Base-by-base conservation (phyloP, 1,140 invertebrate genomes). In the Batillaria attramentaria region DNA sequence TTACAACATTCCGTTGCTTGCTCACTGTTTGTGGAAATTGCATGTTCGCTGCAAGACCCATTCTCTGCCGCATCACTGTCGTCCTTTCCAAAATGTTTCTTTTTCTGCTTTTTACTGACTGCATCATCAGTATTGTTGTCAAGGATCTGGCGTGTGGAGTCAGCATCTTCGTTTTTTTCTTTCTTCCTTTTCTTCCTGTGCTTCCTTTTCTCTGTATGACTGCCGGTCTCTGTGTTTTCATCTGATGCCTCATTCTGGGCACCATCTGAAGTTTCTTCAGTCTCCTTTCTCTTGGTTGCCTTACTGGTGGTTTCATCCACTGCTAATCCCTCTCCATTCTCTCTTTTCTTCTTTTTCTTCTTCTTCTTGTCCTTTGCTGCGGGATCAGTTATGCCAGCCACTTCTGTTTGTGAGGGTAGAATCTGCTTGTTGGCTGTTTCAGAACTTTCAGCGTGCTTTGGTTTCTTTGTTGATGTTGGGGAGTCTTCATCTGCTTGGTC, bases 341-440 rank as follows among this genome's bases (percentile, higher is more conserved):
- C 62, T 69, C 75, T 43, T 3, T 69, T 33, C 62, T 69, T 79
- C 62, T 3, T 69, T 33, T 69, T 70, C 54, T 72, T 72, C 42
- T 60, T 31, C n/a, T 60, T 37, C 31, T 42, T 68, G 24, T 57
- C 50, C 62, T 57, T 62, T 28, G n/a, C 41, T 46, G 73, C 37
- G 6, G 28, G 24, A 4, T 42, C 24, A 37, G 28, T 66, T 43
- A 65, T 6, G 0, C 35, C 74, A 0, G 13, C 13, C 10, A 20
- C 39, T 33, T 62, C 20, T 0, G 3, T 41, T 37, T 43, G 24
- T 28, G 41, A 28, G 28, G 16, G 5, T 75, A 42, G 39, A 43
- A 2, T 42, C 1, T 69, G 24, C 39, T n/a, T 69, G 20, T 41
- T 18, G 39, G 2, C 68, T 37, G 18, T 39, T 41, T 60, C 57